phyloP scores from a whole-genome alignment of 2,888 invertebrate genomes.

The Cephus nigrinus region DNA sequence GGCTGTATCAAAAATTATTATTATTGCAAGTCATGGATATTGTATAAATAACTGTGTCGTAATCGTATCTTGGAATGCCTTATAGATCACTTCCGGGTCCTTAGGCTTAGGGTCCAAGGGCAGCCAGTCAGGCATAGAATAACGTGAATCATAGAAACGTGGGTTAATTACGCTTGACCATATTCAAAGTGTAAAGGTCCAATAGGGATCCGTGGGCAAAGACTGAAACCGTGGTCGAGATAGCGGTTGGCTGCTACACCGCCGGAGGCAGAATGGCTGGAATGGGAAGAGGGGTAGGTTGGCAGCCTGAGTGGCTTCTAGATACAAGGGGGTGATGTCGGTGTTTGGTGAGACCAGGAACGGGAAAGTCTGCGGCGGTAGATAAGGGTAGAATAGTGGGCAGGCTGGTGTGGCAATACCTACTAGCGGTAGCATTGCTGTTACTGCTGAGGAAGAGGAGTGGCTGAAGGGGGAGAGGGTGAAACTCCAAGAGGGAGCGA shows the following conservation, averaged over 20 bases:
- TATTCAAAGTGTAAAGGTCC: not conserved
- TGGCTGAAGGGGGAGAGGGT: constrained; percentile 26
- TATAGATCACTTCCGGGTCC: not conserved
- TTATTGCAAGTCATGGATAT: not conserved
- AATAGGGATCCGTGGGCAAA: not conserved
- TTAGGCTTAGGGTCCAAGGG: not conserved
- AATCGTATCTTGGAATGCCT: not conserved
- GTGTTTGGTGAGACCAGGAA: constrained; percentile 52
- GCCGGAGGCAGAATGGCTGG: not conserved
- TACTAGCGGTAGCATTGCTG: not conserved
- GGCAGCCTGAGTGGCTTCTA: constrained; percentile 47
- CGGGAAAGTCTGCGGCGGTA: constrained; percentile 58
- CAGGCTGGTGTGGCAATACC: constrained; percentile 16
- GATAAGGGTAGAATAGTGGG: constrained; percentile 52
- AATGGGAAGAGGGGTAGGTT: constrained; percentile 14
- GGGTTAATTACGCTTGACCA: not conserved
- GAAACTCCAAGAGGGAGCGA: constrained; percentile 21
- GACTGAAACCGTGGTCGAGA: not conserved
- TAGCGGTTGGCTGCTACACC: constrained; percentile 6
- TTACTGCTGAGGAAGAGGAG: constrained; percentile 13
- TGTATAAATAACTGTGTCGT: not conserved
- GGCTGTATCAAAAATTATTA: not conserved
- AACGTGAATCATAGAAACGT: not conserved
- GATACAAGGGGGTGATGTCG: constrained; percentile 51
- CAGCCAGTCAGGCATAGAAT: not conserved